Conservation (phyloP, 37 sponge, comb jelly and placozoan genomes). For the Petrosia ficiformis region DNA sequence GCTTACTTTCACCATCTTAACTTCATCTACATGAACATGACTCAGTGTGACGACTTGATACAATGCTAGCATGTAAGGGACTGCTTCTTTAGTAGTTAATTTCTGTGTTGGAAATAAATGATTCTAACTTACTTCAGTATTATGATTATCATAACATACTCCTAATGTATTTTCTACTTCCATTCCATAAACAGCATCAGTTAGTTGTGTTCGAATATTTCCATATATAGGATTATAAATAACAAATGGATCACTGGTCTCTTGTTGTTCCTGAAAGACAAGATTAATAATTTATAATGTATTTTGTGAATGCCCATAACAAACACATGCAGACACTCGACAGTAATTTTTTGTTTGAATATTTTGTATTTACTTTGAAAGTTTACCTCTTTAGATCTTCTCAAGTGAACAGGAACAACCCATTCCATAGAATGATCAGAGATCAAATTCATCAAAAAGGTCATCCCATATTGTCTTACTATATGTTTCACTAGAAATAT, state of each 20-base stretch:
- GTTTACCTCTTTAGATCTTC: conserved; percentile 12
- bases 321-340: too few relatives aligned
- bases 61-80: not conserved
- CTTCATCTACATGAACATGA: not conserved
- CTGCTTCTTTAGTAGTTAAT: not conserved
- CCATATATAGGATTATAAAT: conserved; percentile 46
- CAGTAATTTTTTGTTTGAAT: too few relatives aligned
- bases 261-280: too few relatives aligned
- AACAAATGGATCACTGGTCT: conserved; percentile 54
- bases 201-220: conserved; percentile 28
- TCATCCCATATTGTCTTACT: conserved; percentile 50
- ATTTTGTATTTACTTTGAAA: not conserved
- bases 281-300: too few relatives aligned
- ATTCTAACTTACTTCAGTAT: conserved; percentile 16
- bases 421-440: conserved; percentile 15
- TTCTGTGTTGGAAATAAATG: not conserved
- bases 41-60: not conserved
- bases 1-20: not conserved
- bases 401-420: conserved; percentile 38
- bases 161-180: conserved; percentile 10
- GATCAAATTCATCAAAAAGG: conserved; percentile 23
- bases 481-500: conserved; percentile 63
- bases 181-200: conserved; percentile 28
- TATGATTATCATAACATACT: too few relatives aligned
- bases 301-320: too few relatives aligned